phyloP scores from a whole-genome alignment of 2,113 vertebrate species.

The Pitta sordida region DNA sequence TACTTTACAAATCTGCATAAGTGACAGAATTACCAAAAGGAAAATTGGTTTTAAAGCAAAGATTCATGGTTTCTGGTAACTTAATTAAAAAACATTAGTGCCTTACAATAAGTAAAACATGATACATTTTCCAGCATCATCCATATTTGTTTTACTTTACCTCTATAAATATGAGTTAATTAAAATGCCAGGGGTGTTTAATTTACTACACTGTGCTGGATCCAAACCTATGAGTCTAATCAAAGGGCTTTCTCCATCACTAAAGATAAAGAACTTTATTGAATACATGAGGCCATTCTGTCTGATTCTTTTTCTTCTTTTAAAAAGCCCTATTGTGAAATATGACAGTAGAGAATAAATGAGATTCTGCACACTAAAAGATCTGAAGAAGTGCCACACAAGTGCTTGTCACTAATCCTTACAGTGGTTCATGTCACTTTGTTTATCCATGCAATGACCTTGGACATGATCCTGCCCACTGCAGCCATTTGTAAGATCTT shows the following conservation, averaged over 20 bases:
- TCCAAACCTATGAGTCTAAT: background rate
- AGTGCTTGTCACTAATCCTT: background rate
- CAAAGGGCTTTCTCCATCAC: background rate
- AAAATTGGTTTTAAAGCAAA: background rate
- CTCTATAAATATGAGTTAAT: background rate
- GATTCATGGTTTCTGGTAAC: background rate
- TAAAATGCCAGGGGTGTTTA: background rate
- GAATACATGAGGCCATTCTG: background rate
- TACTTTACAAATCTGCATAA: background rate
- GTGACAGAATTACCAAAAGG: background rate
- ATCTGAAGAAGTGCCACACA: background rate
- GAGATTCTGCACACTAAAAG: background rate
- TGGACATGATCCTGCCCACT: background rate
- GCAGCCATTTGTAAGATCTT: no score
- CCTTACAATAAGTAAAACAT: background rate
- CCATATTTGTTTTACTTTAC: background rate
- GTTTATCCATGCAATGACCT: background rate
- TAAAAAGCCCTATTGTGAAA: background rate
- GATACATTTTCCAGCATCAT: background rate
- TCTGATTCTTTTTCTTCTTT: background rate
- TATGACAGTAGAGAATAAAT: background rate
- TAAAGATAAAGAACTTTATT: background rate
- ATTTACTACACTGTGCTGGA: background rate
- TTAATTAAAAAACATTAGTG: background rate
- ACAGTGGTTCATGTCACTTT: background rate